These are phyloP conservation scores for Turritopsis rubra DNA, from an alignment of 30 jellyfish, hydroid and myxozoan species.

Conservation along the genomic window DNA sequence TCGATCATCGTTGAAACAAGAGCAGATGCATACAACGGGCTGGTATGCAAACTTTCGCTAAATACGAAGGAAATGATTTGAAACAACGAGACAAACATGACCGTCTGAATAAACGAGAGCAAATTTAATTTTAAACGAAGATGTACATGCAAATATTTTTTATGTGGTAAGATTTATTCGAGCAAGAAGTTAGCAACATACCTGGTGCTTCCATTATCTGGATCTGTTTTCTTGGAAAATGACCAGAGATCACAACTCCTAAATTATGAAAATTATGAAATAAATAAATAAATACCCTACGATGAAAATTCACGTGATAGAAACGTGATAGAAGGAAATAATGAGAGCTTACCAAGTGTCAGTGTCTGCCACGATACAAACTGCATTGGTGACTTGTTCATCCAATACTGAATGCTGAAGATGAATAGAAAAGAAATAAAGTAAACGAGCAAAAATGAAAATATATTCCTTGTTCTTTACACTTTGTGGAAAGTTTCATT, in stretches of 20 bases:
- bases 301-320: too few relatives aligned
- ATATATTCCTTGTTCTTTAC: too few relatives aligned
- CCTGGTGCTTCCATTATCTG: constrained; percentile 34
- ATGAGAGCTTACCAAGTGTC: constrained; percentile 81
- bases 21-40: constrained; percentile 48
- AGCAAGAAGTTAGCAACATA: neutral
- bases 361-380: constrained; percentile 75
- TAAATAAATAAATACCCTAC: neutral
- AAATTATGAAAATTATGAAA: neutral
- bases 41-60: constrained; percentile 37
- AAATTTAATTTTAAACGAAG: too few relatives aligned
- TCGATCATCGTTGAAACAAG: constrained; percentile 66
- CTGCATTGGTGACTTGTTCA: constrained; percentile 77
- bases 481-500: too few relatives aligned
- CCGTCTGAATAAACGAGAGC: too few relatives aligned
- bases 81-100: neutral
- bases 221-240: constrained; percentile 41
- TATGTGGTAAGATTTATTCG: neutral
- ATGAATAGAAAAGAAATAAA: neutral
- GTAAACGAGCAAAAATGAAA: neutral
- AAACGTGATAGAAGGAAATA: too few relatives aligned
- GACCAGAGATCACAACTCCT: constrained; percentile 73
- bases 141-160: too few relatives aligned
- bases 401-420: constrained; percentile 72
- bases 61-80: neutral